phyloP scores from a whole-genome alignment of 2,797 vertebrate species.

The Tokudaia muenninki region DNA sequence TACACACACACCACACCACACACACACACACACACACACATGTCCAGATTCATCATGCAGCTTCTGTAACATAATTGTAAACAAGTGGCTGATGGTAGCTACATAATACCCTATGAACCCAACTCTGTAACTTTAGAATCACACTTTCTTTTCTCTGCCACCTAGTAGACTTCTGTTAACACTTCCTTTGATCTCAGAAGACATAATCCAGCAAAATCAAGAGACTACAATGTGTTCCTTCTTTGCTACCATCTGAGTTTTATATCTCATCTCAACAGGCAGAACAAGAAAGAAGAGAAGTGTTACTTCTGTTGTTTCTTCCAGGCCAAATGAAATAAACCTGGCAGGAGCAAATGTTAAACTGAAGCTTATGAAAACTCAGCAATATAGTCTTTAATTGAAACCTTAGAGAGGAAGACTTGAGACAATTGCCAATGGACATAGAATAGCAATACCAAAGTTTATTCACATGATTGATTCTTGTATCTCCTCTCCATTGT shows the following conservation, averaged over 20 bases:
- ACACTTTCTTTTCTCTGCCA: neutral
- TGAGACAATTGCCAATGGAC: conserved; percentile 48
- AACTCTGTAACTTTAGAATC: neutral
- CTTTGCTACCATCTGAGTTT: conserved; percentile 38
- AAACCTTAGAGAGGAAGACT: conserved; percentile 72
- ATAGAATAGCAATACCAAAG: neutral
- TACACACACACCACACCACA: no score
- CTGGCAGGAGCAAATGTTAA: conserved; percentile 75
- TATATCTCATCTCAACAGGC: conserved; percentile 60
- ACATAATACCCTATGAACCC: neutral
- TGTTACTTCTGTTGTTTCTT: conserved; percentile 70
- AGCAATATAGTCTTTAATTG: conserved; percentile 66
- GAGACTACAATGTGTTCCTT: neutral
- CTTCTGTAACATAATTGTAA: neutral
- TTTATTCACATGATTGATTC: conserved; percentile 8
- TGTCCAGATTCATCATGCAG: neutral
- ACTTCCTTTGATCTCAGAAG: conserved; percentile 46
- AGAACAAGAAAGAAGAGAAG: conserved; percentile 14
- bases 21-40: no score
- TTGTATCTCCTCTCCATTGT: neutral
- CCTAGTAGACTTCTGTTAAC: conserved; percentile 2
- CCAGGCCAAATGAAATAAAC: conserved; percentile 74
- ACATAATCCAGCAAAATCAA: conserved; percentile 23
- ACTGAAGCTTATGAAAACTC: conserved; percentile 73
- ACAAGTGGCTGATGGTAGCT: neutral